Evolutionary conservation across 2,888 invertebrate genomes (phyloP).

Genomic region (Tenodera sinensis): DNA sequence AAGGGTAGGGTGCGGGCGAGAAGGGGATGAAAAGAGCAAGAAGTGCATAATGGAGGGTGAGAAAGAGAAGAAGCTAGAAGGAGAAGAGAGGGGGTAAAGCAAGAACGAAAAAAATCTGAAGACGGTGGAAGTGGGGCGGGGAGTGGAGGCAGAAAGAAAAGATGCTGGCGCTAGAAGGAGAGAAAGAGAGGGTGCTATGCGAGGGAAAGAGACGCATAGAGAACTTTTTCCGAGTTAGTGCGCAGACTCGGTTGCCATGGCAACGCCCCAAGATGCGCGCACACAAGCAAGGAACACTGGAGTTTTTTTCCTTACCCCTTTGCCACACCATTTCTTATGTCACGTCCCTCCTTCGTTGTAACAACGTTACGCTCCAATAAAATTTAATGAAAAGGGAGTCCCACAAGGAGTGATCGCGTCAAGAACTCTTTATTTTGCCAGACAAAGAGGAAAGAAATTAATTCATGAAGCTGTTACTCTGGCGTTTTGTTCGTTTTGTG

Average conservation of each 20-base stretch:
- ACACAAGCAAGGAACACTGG: background rate
- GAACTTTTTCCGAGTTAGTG: background rate
- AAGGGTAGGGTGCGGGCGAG: background rate
- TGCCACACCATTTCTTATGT: background rate
- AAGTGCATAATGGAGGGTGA: background rate
- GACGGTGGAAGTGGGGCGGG: background rate
- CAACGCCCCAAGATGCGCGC: constrained; percentile 15
- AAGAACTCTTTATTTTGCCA: background rate
- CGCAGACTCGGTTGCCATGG: constrained; percentile 9
- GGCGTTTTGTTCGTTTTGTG: background rate
- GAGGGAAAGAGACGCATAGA: background rate
- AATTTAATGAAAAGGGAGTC: background rate
- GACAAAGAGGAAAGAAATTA: background rate
- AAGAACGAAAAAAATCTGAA: background rate
- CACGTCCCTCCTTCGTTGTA: background rate
- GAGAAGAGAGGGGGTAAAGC: background rate
- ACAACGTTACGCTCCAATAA: background rate
- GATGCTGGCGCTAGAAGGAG: background rate
- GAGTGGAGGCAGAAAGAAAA: background rate
- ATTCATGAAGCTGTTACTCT: background rate
- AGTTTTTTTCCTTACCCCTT: background rate
- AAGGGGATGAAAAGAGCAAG: background rate
- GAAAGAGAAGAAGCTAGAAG: background rate
- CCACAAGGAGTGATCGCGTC: background rate
- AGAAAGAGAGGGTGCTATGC: background rate